Conservation (phyloP, 2,888 invertebrate species). For the Morinoia aosen region DNA sequence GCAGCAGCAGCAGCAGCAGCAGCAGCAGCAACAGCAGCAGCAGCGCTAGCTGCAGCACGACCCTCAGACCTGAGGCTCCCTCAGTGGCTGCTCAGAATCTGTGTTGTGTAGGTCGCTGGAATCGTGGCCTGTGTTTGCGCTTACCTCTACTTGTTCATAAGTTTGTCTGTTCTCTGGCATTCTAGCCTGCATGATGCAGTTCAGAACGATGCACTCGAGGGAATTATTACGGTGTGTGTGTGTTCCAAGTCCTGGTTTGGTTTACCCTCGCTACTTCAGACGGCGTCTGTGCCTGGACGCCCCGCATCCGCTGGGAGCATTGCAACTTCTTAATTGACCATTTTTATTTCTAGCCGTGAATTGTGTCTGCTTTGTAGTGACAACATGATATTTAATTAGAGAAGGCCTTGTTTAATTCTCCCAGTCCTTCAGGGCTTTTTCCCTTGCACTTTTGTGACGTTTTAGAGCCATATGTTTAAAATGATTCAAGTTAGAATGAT, state of each 20-base stretch:
- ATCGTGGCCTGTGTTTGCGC: not conserved
- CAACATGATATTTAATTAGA: not conserved
- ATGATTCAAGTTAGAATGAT: not conserved
- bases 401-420: not conserved
- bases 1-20: too few species aligned
- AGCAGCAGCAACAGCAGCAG: not conserved
- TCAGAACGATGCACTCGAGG: not conserved
- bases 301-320: not conserved
- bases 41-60: not conserved
- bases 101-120: not conserved
- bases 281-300: not conserved
- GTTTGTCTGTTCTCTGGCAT: not conserved
- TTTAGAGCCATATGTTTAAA: not conserved
- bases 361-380: not conserved
- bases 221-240: not conserved
- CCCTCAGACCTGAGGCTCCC: not conserved
- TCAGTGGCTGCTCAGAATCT: conserved; percentile 3
- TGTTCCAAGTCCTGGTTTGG: not conserved
- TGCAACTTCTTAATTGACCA: not conserved
- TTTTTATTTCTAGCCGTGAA: not conserved
- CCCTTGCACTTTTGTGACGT: not conserved
- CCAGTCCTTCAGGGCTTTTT: not conserved
- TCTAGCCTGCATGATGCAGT: not conserved
- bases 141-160: not conserved
- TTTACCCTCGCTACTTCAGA: not conserved